Evolutionary conservation across 2,888 invertebrate species (phyloP).

Genomic region (Stenotaenia linearis): DNA sequence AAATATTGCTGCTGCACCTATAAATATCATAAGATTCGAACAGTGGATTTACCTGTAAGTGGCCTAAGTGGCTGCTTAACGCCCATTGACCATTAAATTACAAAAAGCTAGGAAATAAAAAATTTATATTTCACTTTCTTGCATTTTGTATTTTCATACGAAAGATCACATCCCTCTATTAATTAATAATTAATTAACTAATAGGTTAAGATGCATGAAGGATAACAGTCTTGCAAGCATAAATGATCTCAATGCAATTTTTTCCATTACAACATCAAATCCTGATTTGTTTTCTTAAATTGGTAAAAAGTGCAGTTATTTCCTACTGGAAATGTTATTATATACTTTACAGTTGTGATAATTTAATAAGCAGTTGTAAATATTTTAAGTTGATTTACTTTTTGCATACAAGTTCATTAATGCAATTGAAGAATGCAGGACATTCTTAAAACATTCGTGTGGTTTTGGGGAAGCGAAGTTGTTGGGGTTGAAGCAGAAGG

Average conservation of each 20-base stretch:
- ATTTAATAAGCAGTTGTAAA: background rate
- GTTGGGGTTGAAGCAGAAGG: background rate
- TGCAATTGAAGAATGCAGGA: slow-evolving; percentile 17
- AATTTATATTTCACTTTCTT: no score
- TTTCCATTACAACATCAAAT: background rate
- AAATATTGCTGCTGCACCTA: no score
- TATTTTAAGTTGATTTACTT: background rate
- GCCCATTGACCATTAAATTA: no score
- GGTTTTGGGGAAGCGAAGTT: background rate
- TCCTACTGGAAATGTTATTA: no score
- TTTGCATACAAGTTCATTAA: background rate
- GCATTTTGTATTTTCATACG: no score
- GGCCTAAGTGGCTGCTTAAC: no score
- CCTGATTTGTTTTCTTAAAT: background rate
- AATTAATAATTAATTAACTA: no score
- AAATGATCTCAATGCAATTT: slow-evolving; percentile 21
- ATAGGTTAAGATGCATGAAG: no score
- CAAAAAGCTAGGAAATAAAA: no score
- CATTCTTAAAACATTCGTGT: background rate
- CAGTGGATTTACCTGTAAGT: no score
- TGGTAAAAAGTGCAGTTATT: background rate
- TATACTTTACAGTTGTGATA: slow-evolving; percentile 8
- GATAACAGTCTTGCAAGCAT: background rate
- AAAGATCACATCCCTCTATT: no score
- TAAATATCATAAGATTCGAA: no score